Evolutionary conservation across 2,888 invertebrate species (phyloP).

Genomic region (Pyrrhosoma nymphula): DNA sequence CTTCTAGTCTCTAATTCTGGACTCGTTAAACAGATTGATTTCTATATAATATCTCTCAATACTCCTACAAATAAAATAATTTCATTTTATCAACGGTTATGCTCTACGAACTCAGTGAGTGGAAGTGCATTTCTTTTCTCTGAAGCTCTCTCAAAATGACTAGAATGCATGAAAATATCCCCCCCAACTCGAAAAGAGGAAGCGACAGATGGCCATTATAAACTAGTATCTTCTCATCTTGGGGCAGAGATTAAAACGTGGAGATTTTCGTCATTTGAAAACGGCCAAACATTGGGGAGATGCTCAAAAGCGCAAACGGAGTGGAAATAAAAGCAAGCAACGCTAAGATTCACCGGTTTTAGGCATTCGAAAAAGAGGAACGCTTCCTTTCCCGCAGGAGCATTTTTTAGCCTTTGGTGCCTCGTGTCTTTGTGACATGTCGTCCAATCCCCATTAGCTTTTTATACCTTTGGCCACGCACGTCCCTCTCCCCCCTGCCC

Average conservation of each 20-base stretch:
- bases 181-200: too few relatives aligned
- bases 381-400: not conserved
- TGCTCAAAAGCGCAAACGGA: not conserved
- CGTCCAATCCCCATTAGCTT: conserved; percentile 31
- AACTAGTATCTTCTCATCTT: not conserved
- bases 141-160: too few relatives aligned
- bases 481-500: not conserved
- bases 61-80: too few relatives aligned
- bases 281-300: not conserved
- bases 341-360: not conserved
- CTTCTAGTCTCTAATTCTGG: too few relatives aligned
- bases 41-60: too few relatives aligned
- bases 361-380: not conserved
- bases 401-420: conserved; percentile 3
- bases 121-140: too few relatives aligned
- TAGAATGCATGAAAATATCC: too few relatives aligned
- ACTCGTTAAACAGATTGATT: too few relatives aligned
- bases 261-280: not conserved
- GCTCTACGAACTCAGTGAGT: too few relatives aligned
- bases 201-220: too few relatives aligned
- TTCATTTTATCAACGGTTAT: too few relatives aligned
- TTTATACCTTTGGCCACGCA: conserved; percentile 45
- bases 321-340: not conserved
- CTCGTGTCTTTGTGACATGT: not conserved
- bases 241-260: not conserved